These are phyloP conservation scores for Formica selysi DNA, from an alignment of 1,140 invertebrate genomes.

Conservation along the genomic window DNA sequence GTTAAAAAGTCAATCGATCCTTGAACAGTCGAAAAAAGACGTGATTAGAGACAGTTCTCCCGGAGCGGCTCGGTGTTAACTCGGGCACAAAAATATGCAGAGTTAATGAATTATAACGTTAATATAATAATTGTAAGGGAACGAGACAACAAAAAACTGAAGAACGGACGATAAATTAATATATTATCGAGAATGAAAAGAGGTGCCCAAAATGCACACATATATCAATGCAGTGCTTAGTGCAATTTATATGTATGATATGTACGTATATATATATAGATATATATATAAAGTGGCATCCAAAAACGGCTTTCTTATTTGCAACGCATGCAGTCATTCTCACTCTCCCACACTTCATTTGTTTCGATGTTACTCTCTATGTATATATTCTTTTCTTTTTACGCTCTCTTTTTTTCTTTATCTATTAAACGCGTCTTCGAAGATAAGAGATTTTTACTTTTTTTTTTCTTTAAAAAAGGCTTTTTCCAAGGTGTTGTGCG, in stretches of 20 bases:
- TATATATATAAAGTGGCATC: constrained; percentile 86
- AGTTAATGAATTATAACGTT: constrained; percentile 57
- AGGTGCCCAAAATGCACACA: constrained; percentile 87
- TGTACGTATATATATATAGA: constrained; percentile 83
- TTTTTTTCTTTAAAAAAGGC: constrained; percentile 17
- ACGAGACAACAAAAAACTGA: constrained; percentile 81
- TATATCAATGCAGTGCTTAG: constrained; percentile 87
- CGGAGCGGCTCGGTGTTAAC: constrained; percentile 59
- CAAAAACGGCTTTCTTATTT: constrained; percentile 85
- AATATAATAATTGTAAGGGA: constrained; percentile 63
- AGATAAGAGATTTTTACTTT: constrained; percentile 36
- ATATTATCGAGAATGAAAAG: constrained; percentile 85
- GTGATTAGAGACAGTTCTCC: constrained; percentile 78
- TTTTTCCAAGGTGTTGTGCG: constrained; percentile 66
- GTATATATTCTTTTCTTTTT: constrained; percentile 61
- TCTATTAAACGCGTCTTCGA: constrained; percentile 52
- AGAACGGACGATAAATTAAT: constrained; percentile 81
- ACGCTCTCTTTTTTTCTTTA: constrained; percentile 30
- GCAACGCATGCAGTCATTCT: constrained; percentile 87
- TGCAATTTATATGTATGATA: constrained; percentile 86
- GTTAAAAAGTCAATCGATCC: constrained; percentile 76
- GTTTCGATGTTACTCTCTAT: constrained; percentile 70
- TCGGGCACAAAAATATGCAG: constrained; percentile 44
- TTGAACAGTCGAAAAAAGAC: constrained; percentile 83
- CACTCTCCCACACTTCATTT: constrained; percentile 86